Conservation (phyloP, 2,113 vertebrate genomes). For the Smithornis capensis region DNA sequence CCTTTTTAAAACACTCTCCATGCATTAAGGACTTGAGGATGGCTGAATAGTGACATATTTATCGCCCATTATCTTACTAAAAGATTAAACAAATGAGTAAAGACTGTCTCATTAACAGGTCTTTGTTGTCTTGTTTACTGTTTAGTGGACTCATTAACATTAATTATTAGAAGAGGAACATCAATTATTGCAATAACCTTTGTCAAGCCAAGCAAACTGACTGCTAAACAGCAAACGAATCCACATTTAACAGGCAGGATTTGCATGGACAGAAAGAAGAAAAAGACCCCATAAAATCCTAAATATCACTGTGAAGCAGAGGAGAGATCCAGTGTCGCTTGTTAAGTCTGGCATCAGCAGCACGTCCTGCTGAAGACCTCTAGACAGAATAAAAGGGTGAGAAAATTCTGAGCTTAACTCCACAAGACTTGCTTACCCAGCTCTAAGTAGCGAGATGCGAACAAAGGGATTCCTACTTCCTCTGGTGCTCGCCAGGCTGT, state of each 20-base stretch:
- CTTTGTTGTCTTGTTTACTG: slow-evolving; percentile 54
- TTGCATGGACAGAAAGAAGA: background rate
- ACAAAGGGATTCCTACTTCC: slow-evolving; percentile 21
- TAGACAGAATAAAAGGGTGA: background rate
- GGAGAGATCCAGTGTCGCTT: background rate
- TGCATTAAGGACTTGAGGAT: slow-evolving; percentile 23
- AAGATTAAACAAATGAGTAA: slow-evolving; percentile 68
- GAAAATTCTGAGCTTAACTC: background rate
- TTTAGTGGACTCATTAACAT: slow-evolving; percentile 54
- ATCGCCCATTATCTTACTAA: slow-evolving; percentile 30
- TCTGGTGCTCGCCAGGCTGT: background rate
- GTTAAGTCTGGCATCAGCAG: background rate
- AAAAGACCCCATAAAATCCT: background rate
- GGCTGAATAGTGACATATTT: background rate
- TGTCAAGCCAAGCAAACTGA: slow-evolving; percentile 40
- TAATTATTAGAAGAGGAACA: slow-evolving; percentile 48
- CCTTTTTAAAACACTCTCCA: slow-evolving; percentile 24
- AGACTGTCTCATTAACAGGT: slow-evolving; percentile 61
- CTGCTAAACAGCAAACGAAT: slow-evolving; percentile 5
- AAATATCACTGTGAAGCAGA: background rate
- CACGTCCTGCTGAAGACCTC: background rate
- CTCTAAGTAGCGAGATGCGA: background rate
- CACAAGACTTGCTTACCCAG: background rate
- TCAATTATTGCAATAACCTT: slow-evolving; percentile 50
- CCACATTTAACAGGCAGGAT: background rate